phyloP scores from a whole-genome alignment of 2,113 vertebrate genomes.

The Seriola rivoliana region DNA sequence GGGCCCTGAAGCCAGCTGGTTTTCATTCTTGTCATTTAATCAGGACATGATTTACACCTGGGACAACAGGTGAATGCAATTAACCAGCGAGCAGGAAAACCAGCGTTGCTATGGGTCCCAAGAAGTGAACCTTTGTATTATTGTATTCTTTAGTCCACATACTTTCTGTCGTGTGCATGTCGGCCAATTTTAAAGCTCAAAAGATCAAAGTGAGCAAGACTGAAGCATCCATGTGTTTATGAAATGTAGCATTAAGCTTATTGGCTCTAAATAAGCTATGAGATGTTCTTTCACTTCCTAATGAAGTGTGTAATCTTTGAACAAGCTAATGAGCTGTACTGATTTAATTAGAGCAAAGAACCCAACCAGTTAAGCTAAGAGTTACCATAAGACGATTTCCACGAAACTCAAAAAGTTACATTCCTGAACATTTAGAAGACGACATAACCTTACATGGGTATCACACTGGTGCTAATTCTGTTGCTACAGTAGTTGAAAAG shows the following conservation, averaged over 20 bases:
- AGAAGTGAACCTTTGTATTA: constrained; percentile 2
- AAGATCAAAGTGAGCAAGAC: constrained; percentile 47
- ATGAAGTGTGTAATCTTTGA: constrained; percentile 70
- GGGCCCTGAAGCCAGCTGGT: constrained; percentile 29
- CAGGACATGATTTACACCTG: constrained; percentile 57
- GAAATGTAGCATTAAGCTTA: constrained; percentile 57
- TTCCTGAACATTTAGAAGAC: constrained; percentile 42
- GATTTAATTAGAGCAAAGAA: constrained; percentile 59
- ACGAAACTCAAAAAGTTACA: constrained; percentile 17
- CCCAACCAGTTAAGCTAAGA: constrained; percentile 20
- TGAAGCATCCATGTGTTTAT: constrained; percentile 49
- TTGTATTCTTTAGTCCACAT: not conserved
- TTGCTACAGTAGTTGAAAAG: not conserved
- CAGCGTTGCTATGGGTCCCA: not conserved
- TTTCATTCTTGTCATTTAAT: constrained; percentile 58
- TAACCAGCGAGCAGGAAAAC: constrained; percentile 25
- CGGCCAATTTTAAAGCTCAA: constrained; percentile 11
- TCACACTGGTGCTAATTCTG: not conserved
- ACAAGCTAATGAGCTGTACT: constrained; percentile 67
- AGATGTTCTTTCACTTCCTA: constrained; percentile 62
- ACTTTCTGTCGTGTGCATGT: constrained; percentile 25
- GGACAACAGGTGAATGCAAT: constrained; percentile 56
- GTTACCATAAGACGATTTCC: constrained; percentile 39
- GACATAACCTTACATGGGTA: not conserved
- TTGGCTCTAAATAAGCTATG: constrained; percentile 49